These are phyloP conservation scores for Lasius platythorax DNA, from an alignment of 2,888 invertebrate species.

Conservation along the genomic window DNA sequence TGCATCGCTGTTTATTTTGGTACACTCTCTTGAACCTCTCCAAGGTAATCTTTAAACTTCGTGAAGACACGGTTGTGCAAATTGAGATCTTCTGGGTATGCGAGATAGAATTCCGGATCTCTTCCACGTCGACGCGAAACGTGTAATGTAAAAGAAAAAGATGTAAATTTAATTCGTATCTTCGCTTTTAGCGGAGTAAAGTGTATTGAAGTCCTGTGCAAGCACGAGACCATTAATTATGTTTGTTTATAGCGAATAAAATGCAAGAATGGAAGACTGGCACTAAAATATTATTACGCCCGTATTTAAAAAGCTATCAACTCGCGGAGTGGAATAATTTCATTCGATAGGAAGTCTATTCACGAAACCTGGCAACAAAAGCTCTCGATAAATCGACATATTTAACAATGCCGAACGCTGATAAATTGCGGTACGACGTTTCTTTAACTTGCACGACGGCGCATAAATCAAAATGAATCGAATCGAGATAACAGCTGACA, in stretches of 20 bases:
- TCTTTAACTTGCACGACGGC: background rate
- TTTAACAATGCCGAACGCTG: constrained; percentile 16
- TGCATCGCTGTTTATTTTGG: constrained; percentile 7
- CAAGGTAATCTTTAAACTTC: constrained; percentile 11
- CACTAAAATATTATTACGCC: constrained; percentile 7
- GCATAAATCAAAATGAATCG: constrained; percentile 37
- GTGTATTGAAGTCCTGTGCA: constrained; percentile 12
- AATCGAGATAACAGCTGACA: background rate
- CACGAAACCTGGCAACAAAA: constrained; percentile 1
- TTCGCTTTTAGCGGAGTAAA: constrained; percentile 6
- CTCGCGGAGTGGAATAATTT: constrained; percentile 7
- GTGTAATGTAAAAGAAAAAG: constrained; percentile 28
- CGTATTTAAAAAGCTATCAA: constrained; percentile 8
- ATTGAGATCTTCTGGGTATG: background rate
- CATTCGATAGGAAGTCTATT: background rate
- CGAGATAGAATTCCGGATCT: background rate
- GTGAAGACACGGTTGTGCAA: background rate
- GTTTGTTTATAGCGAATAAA: constrained; percentile 11
- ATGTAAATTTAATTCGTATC: constrained; percentile 19
- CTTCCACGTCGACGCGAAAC: background rate
- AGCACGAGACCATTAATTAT: constrained; percentile 33
- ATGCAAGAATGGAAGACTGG: background rate
- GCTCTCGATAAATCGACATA: constrained; percentile 4
- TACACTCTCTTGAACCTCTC: background rate
- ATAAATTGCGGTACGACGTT: constrained; percentile 21